These are phyloP conservation scores for Spheniscus mendiculus DNA, from an alignment of 2,113 vertebrate species.

Conservation along the genomic window DNA sequence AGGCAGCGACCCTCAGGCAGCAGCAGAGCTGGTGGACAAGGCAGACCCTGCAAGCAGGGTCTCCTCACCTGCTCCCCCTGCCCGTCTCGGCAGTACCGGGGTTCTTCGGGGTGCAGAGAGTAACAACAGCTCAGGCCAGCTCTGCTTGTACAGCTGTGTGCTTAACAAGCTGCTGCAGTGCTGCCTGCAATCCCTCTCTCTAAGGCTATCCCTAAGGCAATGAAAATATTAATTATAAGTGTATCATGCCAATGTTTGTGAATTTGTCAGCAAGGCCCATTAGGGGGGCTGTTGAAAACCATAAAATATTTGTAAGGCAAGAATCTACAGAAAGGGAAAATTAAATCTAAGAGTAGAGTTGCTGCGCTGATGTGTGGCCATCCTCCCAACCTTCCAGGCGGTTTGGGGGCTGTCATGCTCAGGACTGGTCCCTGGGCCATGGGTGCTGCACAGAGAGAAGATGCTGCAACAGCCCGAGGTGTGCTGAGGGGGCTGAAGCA, in stretches of 20 bases:
- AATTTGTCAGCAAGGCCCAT: neutral
- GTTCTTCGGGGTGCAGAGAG: neutral
- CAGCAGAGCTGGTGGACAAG: neutral
- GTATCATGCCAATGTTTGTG: neutral
- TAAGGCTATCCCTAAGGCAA: neutral
- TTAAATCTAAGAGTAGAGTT: neutral
- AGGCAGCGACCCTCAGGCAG: neutral
- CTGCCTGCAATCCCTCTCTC: neutral
- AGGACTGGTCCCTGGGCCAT: fast-evolving
- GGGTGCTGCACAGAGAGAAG: neutral
- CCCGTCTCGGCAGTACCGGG: fast-evolving
- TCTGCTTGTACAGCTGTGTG: neutral
- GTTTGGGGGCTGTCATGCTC: neutral
- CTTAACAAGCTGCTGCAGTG: neutral
- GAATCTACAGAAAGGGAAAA: neutral
- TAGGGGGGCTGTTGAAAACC: neutral
- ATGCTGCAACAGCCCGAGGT: neutral
- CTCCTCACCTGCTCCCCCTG: neutral
- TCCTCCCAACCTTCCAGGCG: fast-evolving
- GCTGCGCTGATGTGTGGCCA: neutral
- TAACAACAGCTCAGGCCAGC: fast-evolving
- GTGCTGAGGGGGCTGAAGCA: neutral
- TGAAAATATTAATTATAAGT: neutral
- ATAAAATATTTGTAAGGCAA: neutral
- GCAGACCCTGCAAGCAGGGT: neutral